Evolutionary conservation across 1,140 invertebrate species (phyloP).

Genomic region (Drosophila ananassae): DNA sequence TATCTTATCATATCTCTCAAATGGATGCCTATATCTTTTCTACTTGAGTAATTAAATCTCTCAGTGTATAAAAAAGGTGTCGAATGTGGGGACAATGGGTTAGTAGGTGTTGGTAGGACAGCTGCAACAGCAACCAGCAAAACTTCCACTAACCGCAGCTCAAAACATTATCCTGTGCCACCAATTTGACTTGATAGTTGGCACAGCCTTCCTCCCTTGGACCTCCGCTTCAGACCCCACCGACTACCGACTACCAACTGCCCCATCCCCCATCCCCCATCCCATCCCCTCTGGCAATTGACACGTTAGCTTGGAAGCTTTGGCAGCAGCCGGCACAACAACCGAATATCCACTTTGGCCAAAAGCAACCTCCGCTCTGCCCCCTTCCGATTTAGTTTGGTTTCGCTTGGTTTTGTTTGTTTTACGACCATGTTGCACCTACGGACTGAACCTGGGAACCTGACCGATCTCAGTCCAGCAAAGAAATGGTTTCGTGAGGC

Average conservation of each 20-base stretch:
- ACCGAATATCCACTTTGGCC: slow-evolving; percentile 50
- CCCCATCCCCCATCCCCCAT: neutral
- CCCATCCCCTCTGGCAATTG: slow-evolving; percentile 56
- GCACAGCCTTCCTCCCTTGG: slow-evolving; percentile 39
- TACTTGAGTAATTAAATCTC: neutral
- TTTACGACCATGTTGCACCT: slow-evolving; percentile 80
- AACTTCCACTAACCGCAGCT: slow-evolving; percentile 73
- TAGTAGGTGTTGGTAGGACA: slow-evolving; percentile 36
- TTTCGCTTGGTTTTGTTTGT: slow-evolving; percentile 56
- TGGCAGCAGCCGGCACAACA: slow-evolving; percentile 70
- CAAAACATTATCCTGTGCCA: slow-evolving; percentile 81
- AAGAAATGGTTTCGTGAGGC: slow-evolving; percentile 20
- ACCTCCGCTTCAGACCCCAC: neutral
- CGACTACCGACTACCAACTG: too few species aligned
- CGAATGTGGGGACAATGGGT: slow-evolving; percentile 5
- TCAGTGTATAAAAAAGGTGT: slow-evolving; percentile 6
- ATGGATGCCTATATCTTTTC: too few species aligned
- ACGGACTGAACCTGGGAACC: slow-evolving; percentile 35
- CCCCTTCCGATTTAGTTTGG: slow-evolving; percentile 33
- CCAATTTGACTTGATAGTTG: slow-evolving; percentile 81
- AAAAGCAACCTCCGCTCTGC: slow-evolving; percentile 21
- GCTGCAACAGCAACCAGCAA: slow-evolving; percentile 50
- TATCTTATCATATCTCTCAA: too few species aligned
- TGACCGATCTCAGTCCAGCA: slow-evolving; percentile 5
- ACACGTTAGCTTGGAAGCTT: slow-evolving; percentile 72